Evolutionary conservation across 1,140 invertebrate genomes (phyloP).

Genomic region (Tigriopus japonicus): DNA sequence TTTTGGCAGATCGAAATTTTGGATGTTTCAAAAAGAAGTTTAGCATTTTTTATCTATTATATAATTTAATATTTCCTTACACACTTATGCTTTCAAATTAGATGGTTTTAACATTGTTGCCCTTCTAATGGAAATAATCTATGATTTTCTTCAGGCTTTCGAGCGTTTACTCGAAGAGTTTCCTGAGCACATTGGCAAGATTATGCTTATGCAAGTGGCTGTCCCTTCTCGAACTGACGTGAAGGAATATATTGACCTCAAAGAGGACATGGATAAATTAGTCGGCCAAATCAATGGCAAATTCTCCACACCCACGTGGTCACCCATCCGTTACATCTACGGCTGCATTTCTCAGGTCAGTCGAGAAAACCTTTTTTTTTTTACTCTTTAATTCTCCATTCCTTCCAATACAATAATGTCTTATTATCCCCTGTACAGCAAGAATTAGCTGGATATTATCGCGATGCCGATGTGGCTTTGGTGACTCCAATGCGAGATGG

Average conservation of each 20-base stretch:
- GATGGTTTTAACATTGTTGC: too few relatives aligned
- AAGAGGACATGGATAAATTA: slow-evolving; percentile 72
- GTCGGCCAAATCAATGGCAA: slow-evolving; percentile 36
- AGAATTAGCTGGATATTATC: slow-evolving; percentile 52
- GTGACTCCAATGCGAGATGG: slow-evolving; percentile 71
- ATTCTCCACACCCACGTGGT: slow-evolving; percentile 53
- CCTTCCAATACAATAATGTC: too few relatives aligned
- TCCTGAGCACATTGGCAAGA: slow-evolving; percentile 64
- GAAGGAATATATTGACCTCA: slow-evolving; percentile 71
- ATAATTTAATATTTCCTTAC: too few relatives aligned
- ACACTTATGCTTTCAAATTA: too few relatives aligned
- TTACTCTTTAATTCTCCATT: too few relatives aligned
- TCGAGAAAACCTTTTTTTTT: too few relatives aligned
- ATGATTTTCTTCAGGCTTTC: slow-evolving; percentile 40
- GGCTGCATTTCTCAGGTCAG: slow-evolving; percentile 54
- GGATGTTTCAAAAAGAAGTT: too few relatives aligned
- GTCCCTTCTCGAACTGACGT: slow-evolving; percentile 75
- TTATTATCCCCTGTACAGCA: too few relatives aligned
- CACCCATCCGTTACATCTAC: slow-evolving; percentile 73
- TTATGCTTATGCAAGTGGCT: slow-evolving; percentile 39
- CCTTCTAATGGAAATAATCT: too few relatives aligned
- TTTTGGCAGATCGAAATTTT: too few relatives aligned
- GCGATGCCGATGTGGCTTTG: slow-evolving; percentile 60
- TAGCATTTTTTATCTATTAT: too few relatives aligned
- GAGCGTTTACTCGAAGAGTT: slow-evolving; percentile 62